Evolutionary conservation across 2,888 invertebrate genomes (phyloP).

Genomic region (Ashinkailepas kermadecensis): DNA sequence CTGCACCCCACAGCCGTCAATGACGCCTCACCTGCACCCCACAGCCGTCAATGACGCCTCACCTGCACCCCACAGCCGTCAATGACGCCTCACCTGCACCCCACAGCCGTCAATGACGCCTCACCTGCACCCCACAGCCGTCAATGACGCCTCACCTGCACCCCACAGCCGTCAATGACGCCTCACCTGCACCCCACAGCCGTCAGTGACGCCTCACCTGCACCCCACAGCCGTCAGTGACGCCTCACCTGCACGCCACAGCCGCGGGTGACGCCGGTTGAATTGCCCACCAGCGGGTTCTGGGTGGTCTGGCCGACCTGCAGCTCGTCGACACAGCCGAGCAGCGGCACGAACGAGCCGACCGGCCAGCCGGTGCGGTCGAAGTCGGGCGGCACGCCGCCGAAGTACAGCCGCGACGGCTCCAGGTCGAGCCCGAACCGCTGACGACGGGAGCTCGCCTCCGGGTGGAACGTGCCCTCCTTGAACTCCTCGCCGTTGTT

Average conservation of each 20-base stretch:
- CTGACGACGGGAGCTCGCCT: background rate
- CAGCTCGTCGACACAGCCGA: conserved; percentile 76
- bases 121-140: too few relatives aligned
- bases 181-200: too few relatives aligned
- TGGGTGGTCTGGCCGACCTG: conserved; percentile 49
- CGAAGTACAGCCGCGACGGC: conserved; percentile 66
- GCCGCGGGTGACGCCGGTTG: background rate
- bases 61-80: too few relatives aligned
- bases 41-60: too few relatives aligned
- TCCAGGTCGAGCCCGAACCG: conserved; percentile 53
- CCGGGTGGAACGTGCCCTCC: conserved; percentile 26
- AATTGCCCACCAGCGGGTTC: conserved; percentile 16
- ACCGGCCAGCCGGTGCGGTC: conserved; percentile 36
- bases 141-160: too few relatives aligned
- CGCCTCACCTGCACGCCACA: conserved; percentile 1
- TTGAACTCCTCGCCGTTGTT: conserved; percentile 31
- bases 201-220: too few relatives aligned
- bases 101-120: too few relatives aligned
- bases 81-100: too few relatives aligned
- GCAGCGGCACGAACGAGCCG: conserved; percentile 50
- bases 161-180: too few relatives aligned
- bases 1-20: too few relatives aligned
- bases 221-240: too few relatives aligned
- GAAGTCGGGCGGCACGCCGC: conserved; percentile 73
- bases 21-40: too few relatives aligned